Evolutionary conservation across 2,888 invertebrate genomes (phyloP), one percentile per base, ranked within the genome.

Genomic region (Harpalus rufipes): DNA sequence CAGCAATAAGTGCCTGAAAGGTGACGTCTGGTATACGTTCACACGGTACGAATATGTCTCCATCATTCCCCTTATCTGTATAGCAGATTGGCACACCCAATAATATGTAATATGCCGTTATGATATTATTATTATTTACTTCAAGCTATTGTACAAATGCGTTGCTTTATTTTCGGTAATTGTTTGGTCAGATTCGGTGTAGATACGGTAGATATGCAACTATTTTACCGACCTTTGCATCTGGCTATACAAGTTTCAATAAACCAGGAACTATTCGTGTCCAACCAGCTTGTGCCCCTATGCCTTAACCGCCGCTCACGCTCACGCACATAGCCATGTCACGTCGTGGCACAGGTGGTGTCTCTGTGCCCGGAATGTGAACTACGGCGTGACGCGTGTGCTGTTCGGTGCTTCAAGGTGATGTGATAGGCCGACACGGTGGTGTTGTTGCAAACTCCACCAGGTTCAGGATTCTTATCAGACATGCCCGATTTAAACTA

Each of bases 281-380:
- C 7, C 44, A 10, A 8, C 10, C 44, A 10, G 44, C 44, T 51
- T 51, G 7, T 10, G 44, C 44, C 44, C 44, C 44, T 51, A 32
- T 51, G 44, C 16, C n/a, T 14, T 56, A 14, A 56, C 56, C n/a
- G 6, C n/a, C 7, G 18, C 25, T n/a, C 65, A 68, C 7, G 18
- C 25, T n/a, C 65, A 68, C 68, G 68, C 68, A 68, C 68, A 14
- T 14, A 14, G 32, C 7, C 14, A 18, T 39, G 16, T 68, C 68
- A 68, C 68, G 68, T 68, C 68, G n/a, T 8, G 32, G 41, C 68
- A 68, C 68, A 68, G 68, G 68, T 68, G 68, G 68, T 14, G 68
- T 14, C 68, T n/a, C 32, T 68, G 68, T 68, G 68, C 25, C 32
- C 68, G n/a, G 68, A 68, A 68, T 68, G 39, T 39, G 14, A 68